phyloP scores from a whole-genome alignment of 2,113 vertebrate species.

The Malurus cyaneus region DNA sequence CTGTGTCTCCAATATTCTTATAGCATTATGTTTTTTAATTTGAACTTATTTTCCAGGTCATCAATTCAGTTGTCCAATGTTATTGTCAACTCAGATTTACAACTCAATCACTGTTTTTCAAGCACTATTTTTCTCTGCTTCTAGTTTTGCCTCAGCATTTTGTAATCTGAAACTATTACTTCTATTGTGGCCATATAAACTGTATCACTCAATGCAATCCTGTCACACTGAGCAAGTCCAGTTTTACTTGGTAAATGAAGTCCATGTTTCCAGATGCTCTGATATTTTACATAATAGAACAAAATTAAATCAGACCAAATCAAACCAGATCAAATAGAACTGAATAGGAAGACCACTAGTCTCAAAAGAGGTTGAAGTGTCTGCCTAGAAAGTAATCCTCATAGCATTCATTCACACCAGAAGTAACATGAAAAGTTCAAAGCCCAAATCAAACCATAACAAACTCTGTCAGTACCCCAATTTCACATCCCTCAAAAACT shows the following conservation, averaged over 20 bases:
- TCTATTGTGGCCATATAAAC: neutral
- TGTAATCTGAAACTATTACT: neutral
- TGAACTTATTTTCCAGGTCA: conserved; percentile 30
- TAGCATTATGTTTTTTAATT: neutral
- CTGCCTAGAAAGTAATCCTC: neutral
- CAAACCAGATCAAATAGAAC: neutral
- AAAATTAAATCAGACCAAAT: neutral
- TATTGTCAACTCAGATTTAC: conserved; percentile 21
- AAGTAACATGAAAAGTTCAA: neutral
- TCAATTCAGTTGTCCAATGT: neutral
- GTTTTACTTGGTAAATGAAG: neutral
- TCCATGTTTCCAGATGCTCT: neutral
- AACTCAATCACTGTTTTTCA: neutral
- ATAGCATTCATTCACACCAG: neutral
- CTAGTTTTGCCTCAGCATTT: neutral
- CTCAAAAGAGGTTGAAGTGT: neutral
- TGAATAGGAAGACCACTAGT: neutral
- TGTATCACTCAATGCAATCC: neutral
- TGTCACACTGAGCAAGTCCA: neutral
- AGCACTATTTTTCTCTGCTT: neutral
- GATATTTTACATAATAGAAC: neutral
- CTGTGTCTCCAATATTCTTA: neutral
- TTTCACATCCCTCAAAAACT: neutral
- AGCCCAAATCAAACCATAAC: neutral
- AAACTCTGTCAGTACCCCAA: neutral